Conservation (phyloP, 2,113 vertebrate genomes). For the Herpetotheres cachinnans region DNA sequence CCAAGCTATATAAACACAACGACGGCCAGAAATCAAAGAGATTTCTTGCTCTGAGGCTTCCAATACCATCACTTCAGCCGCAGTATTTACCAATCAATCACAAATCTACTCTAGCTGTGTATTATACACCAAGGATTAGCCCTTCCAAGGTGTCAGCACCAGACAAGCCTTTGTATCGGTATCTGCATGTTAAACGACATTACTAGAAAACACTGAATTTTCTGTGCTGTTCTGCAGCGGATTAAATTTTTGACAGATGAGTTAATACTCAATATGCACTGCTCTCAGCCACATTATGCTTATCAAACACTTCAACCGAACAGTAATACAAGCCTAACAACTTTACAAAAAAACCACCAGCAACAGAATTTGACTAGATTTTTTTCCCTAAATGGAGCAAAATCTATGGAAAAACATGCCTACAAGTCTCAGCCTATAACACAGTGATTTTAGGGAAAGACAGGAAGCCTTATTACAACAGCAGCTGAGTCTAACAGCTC, state of each 20-base stretch:
- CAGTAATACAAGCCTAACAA: background rate
- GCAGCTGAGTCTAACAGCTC: background rate
- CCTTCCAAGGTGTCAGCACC: background rate
- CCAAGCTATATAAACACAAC: rapidly evolving
- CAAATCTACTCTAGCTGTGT: background rate
- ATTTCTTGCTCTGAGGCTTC: background rate
- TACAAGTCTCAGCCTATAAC: background rate
- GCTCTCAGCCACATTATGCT: background rate
- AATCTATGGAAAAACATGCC: background rate
- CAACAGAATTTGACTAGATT: background rate
- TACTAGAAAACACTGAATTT: background rate
- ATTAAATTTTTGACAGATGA: background rate
- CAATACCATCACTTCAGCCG: background rate
- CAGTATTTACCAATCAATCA: background rate
- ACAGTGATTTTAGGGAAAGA: background rate
- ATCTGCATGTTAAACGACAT: background rate
- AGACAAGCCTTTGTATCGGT: background rate
- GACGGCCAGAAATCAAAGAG: background rate
- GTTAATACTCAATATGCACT: background rate
- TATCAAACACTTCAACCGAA: background rate
- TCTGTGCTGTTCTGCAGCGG: background rate
- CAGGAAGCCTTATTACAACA: background rate
- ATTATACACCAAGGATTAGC: background rate
- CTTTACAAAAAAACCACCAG: background rate
- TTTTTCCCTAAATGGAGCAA: background rate